A percentile compares a stretch with the other conserved stretches of the same genome.
phyloP scores from a whole-genome alignment of 1,140 invertebrate species.

The Ylistrum balloti region DNA sequence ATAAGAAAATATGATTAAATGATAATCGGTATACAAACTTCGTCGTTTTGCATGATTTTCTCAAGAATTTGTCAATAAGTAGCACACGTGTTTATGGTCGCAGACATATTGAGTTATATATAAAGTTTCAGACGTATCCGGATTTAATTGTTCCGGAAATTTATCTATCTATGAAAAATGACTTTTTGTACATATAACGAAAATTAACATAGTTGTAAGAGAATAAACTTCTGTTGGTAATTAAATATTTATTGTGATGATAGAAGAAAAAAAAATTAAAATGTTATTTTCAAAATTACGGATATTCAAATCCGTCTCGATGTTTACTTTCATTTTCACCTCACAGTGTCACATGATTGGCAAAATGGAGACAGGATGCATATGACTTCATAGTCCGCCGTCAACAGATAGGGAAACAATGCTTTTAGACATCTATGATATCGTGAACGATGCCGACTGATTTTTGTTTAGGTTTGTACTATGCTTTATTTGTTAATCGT shows the following conservation, averaged over 20 bases:
- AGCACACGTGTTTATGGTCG: neutral
- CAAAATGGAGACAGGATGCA: conserved; percentile 27
- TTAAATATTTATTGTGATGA: neutral
- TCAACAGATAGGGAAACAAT: neutral
- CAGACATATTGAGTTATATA: neutral
- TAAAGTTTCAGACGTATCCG: neutral
- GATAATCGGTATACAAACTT: neutral
- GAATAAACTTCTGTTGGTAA: too few relatives aligned
- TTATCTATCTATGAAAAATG: neutral
- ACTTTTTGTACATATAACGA: neutral
- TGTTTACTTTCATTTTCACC: neutral
- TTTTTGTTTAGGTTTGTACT: neutral
- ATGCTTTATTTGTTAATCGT: too few relatives aligned
- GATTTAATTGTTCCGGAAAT: neutral
- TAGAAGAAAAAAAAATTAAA: neutral
- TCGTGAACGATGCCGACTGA: neutral
- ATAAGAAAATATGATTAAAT: neutral
- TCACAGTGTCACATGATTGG: neutral
- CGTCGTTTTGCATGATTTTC: conserved; percentile 15
- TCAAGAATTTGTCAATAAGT: neutral
- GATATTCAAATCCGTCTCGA: neutral
- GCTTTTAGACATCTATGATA: neutral
- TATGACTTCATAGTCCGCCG: neutral
- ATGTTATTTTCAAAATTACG: neutral
- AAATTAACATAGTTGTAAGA: too few relatives aligned